phyloP scores from a whole-genome alignment of 2,888 invertebrate species.

The Agriopis aurantiaria region DNA sequence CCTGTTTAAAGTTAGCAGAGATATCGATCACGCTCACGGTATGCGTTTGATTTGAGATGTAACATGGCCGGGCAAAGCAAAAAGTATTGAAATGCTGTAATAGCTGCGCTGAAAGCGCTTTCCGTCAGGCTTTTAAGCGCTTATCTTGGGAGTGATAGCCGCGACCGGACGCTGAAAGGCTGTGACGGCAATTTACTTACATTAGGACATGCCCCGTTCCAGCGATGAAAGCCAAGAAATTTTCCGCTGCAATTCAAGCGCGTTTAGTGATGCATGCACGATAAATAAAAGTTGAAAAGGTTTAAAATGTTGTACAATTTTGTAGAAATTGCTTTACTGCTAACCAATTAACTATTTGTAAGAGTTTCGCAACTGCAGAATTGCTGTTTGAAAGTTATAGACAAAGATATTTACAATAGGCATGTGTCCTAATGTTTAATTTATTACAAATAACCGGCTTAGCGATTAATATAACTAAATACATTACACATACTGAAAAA shows the following conservation, averaged over 20 bases:
- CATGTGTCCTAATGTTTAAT: too few species aligned
- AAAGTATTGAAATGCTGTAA: constrained; percentile 75
- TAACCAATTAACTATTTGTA: background rate
- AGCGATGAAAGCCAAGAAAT: constrained; percentile 62
- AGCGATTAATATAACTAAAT: too few species aligned
- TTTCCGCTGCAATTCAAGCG: constrained; percentile 58
- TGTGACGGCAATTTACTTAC: constrained; percentile 85
- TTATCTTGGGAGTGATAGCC: constrained; percentile 86
- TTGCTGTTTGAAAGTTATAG: too few species aligned
- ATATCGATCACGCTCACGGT: constrained; percentile 58
- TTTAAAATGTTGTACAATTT: constrained; percentile 10
- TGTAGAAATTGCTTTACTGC: background rate
- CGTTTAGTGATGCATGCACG: constrained; percentile 33
- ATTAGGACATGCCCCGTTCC: constrained; percentile 80
- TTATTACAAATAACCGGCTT: too few species aligned
- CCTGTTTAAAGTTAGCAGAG: constrained; percentile 31
- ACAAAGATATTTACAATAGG: too few species aligned
- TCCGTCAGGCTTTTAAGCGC: constrained; percentile 85
- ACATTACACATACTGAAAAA: too few species aligned
- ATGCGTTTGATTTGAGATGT: constrained; percentile 60
- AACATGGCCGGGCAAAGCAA: constrained; percentile 66
- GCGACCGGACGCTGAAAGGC: constrained; percentile 82
- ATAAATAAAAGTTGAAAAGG: constrained; percentile 26
- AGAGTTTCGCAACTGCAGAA: background rate
- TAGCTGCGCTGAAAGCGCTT: constrained; percentile 81